A percentile compares a stretch with the other conserved stretches of the same genome.
Conservation (phyloP, 1,140 invertebrate genomes). For the Coenobita brevimanus region DNA sequence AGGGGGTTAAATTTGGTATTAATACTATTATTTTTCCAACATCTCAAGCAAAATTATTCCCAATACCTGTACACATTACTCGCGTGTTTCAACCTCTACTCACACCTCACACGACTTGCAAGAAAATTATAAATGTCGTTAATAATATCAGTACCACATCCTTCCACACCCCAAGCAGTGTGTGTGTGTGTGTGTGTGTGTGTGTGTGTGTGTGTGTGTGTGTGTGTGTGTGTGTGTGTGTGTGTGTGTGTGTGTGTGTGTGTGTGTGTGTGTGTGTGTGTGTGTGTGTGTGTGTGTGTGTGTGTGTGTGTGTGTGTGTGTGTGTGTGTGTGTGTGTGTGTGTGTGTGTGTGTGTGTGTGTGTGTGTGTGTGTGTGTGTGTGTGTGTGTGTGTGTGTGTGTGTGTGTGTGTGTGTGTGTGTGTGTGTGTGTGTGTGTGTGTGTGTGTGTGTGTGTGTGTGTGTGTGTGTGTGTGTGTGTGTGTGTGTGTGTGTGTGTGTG, state of each 20-base stretch:
- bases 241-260: slow-evolving; percentile 17
- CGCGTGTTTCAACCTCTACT: too few relatives aligned
- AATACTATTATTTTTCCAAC: too few relatives aligned
- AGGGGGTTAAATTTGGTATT: too few relatives aligned
- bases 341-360: slow-evolving; percentile 17
- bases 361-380: slow-evolving; percentile 4
- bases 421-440: slow-evolving; percentile 14
- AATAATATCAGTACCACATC: too few relatives aligned
- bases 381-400: slow-evolving; percentile 14
- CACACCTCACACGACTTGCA: too few relatives aligned
- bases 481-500: slow-evolving; percentile 11
- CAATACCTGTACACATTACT: too few relatives aligned
- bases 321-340: slow-evolving; percentile 14
- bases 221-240: slow-evolving; percentile 14
- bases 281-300: slow-evolving; percentile 17
- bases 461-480: slow-evolving; percentile 11
- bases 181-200: slow-evolving; percentile 14
- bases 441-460: slow-evolving; percentile 11
- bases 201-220: neutral
- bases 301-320: neutral
- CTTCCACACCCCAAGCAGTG: too few relatives aligned
- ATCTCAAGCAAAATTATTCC: too few relatives aligned
- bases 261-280: slow-evolving; percentile 4
- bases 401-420: neutral
- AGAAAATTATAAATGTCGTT: too few relatives aligned